Percentiles rank a stretch among this genome's conserved stretches.
Evolutionary conservation across 2,797 vertebrate species (phyloP).

Genomic region (Onychomys leucogaster): DNA sequence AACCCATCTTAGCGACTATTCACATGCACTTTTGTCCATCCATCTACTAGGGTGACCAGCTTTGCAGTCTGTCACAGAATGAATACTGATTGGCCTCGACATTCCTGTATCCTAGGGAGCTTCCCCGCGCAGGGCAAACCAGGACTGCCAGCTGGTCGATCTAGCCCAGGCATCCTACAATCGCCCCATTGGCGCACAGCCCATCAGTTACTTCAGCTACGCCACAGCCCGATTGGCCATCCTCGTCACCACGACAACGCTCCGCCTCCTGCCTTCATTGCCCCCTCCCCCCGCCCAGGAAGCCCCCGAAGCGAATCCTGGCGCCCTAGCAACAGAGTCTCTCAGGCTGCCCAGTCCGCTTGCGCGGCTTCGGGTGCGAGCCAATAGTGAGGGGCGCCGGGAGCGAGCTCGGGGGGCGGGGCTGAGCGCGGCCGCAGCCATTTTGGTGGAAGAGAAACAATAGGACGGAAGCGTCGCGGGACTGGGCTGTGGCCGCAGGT

Average conservation of each 20-base stretch:
- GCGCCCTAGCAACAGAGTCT: slow-evolving; percentile 87
- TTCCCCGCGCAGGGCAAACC: not conserved
- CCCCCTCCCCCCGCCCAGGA: slow-evolving; percentile 55
- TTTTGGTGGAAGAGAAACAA: slow-evolving; percentile 88
- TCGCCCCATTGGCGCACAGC: not conserved
- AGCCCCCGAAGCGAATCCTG: slow-evolving; percentile 40
- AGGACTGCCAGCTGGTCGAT: not conserved
- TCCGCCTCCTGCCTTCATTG: not conserved
- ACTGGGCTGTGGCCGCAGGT: slow-evolving; percentile 75
- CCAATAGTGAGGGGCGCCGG: slow-evolving; percentile 81
- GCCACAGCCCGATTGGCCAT: not conserved
- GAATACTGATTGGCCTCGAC: not conserved
- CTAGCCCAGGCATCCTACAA: not conserved
- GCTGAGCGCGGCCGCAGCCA: slow-evolving; percentile 83
- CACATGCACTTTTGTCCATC: not conserved
- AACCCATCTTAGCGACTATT: not conserved
- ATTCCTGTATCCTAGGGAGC: not conserved
- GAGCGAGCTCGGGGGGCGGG: slow-evolving; percentile 77
- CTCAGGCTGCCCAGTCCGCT: slow-evolving; percentile 79
- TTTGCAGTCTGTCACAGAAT: not conserved
- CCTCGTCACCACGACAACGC: not conserved
- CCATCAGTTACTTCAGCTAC: not conserved
- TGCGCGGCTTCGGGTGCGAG: slow-evolving; percentile 19
- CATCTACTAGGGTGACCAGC: not conserved
- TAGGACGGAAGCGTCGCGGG: slow-evolving; percentile 82